phyloP scores from a whole-genome alignment of 2,797 vertebrate genomes.

The Scolopax rusticola region DNA sequence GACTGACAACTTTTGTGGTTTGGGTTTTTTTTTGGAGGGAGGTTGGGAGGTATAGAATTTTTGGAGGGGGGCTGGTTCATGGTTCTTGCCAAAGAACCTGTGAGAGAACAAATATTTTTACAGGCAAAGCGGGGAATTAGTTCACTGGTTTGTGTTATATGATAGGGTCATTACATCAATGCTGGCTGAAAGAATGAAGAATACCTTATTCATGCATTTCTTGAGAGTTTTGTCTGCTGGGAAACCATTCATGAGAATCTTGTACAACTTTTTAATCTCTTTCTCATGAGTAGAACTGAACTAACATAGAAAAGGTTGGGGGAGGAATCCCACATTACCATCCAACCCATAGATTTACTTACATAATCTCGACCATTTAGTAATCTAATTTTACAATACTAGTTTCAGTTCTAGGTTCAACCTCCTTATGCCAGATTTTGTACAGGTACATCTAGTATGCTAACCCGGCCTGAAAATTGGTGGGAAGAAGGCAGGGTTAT shows the following conservation, averaged over 20 bases:
- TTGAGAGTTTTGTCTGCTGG: neutral
- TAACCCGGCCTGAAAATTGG: neutral
- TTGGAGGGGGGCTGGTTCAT: neutral
- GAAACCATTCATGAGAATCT: neutral
- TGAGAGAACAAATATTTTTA: constrained; percentile 25
- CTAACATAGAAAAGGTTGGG: accelerated
- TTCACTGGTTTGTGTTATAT: constrained; percentile 11
- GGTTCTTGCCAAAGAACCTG: constrained; percentile 12
- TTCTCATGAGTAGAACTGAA: neutral
- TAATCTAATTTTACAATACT: neutral
- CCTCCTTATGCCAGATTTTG: neutral
- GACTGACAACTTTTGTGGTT: neutral
- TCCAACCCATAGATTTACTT: neutral
- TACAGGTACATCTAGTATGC: neutral
- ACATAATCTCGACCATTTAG: neutral
- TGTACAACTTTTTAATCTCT: neutral
- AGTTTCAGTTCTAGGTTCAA: neutral
- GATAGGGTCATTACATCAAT: neutral
- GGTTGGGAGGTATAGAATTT: neutral
- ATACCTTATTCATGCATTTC: neutral
- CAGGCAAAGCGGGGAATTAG: neutral
- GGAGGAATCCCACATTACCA: neutral
- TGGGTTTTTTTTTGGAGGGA: neutral
- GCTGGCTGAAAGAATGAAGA: neutral
- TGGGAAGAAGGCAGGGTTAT: neutral